Base-by-base conservation (phyloP, 2,113 vertebrate genomes). In the Baryphthengus martii region DNA sequence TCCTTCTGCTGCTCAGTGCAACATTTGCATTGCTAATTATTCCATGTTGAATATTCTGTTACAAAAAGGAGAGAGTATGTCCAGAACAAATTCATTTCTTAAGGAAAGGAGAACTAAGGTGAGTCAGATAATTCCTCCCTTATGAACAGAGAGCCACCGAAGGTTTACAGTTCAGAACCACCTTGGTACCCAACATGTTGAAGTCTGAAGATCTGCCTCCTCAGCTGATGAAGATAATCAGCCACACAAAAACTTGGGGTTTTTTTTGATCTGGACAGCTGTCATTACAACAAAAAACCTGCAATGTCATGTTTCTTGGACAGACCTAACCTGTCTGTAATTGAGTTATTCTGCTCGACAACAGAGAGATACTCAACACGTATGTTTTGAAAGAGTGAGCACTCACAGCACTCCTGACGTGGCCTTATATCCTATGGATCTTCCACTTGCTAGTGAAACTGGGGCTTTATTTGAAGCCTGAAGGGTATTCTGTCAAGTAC, bases 1-100 rank as follows among this genome's bases (percentile, higher is more conserved):
- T 74, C 78, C 45, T 88, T 61, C 73, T 83, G 71, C 37, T 92
- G 37, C 52, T 94, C 61, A 24, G 49, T 31, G 56, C 56, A 90
- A 79, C 33, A 11, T 89, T 89, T 88, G 63, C 68, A 75, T 93
- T 91, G 50, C 53, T 88, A 85, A 82, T 93, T 86, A 82, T 88
- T 93, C 49, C 61, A 70, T 26, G 33, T 86, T 90, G 40, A 86
- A 37, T 63, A 84, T 84, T 81, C 81, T 12, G 35, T 72, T 90
- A 72, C 33, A 68, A 80, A 95, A 90, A 87, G 23, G 33, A 85
- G 33, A 80, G 78, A 73, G 24, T 12, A 20, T 63, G 14, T 67
- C 14, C 11, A 85, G 78, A 78, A 82, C 31, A 17, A 90, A 53
- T 80, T 87, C 7, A 66, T 75, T 92, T 83, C 56, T 75, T 37